These are phyloP conservation scores for Phortica magna DNA, from an alignment of 2,888 invertebrate species.

Conservation along the genomic window DNA sequence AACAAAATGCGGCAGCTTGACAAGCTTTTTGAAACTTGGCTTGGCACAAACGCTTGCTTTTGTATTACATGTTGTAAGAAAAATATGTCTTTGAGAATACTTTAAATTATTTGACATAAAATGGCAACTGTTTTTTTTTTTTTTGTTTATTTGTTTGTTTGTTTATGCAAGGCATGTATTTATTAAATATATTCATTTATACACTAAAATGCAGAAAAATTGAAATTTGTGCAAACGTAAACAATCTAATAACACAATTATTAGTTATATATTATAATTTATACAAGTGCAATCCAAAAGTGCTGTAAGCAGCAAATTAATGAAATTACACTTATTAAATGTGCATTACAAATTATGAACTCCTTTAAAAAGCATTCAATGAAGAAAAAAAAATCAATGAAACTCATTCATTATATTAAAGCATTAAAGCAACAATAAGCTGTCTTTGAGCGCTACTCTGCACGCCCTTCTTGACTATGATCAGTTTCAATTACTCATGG, in stretches of 20 bases:
- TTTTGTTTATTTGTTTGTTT: too few relatives aligned
- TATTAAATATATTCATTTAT: too few relatives aligned
- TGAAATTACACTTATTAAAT: neutral
- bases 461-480: neutral
- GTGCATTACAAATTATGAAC: neutral
- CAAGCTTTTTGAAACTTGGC: slow-evolving; percentile 23
- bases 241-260: neutral
- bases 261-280: too few relatives aligned
- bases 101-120: neutral
- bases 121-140: neutral
- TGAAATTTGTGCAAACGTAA: neutral
- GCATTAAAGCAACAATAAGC: neutral
- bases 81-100: neutral
- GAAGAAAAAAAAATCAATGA: neutral
- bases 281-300: too few relatives aligned
- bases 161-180: too few relatives aligned
- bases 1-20: neutral
- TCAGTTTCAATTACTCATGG: slow-evolving; percentile 42
- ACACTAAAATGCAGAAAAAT: too few relatives aligned
- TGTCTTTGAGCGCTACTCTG: neutral
- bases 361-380: neutral
- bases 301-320: neutral
- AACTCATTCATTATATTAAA: neutral
- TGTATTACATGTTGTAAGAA: neutral
- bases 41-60: neutral